Percentiles rank a stretch among this genome's conserved stretches.
Conservation (phyloP, 2,797 vertebrate genomes). For the Gymnopithys bicolor region DNA sequence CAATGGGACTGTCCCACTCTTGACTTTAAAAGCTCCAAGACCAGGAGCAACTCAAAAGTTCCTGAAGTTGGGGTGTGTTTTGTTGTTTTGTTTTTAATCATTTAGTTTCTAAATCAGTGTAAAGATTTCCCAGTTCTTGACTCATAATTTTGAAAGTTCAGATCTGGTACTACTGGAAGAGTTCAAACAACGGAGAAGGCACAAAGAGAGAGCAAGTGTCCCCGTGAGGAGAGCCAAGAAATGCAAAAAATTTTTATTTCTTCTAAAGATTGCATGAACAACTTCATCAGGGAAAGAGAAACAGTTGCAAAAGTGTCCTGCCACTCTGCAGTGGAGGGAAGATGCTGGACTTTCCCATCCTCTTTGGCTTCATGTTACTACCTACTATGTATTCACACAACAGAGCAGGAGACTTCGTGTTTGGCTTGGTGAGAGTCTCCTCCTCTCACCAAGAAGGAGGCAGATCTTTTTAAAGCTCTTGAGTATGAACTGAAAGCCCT, state of each 20-base stretch:
- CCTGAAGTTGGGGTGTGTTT: not conserved
- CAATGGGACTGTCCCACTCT: not conserved
- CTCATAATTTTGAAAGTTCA: not conserved
- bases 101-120: constrained; percentile 36
- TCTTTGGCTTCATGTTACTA: not conserved
- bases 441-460: not conserved
- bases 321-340: not conserved
- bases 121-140: not conserved
- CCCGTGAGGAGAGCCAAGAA: not conserved
- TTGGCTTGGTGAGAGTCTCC: not conserved
- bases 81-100: constrained; percentile 1
- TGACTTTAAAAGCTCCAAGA: not conserved
- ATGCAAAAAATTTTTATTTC: not conserved
- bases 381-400: not conserved
- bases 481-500: not conserved
- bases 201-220: not conserved
- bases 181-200: not conserved
- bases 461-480: not conserved
- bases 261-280: not conserved
- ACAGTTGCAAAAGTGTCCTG: not conserved
- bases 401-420: not conserved
- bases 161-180: not conserved
- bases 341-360: not conserved
- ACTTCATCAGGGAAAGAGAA: not conserved
- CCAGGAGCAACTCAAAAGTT: not conserved